These are phyloP conservation scores for Nesoenas mayeri DNA, from an alignment of 2,113 vertebrate species.

Conservation along the genomic window DNA sequence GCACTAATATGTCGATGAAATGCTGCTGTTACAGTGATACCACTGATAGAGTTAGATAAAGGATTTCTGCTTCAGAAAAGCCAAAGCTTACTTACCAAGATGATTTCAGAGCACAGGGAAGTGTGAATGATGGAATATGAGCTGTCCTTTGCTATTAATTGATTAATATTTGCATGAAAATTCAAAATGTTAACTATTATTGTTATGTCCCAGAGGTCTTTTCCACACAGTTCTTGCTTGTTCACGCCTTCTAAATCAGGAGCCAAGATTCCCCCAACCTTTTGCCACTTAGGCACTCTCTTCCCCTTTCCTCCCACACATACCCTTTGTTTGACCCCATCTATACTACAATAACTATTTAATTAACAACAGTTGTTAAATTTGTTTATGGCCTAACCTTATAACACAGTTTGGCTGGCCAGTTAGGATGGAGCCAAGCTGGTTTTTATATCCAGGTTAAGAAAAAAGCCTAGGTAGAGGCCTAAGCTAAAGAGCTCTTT, in stretches of 20 bases:
- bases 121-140: neutral
- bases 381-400: conserved; percentile 65
- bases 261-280: conserved; percentile 18
- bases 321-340: conserved; percentile 64
- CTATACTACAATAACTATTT: conserved; percentile 60
- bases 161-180: conserved; percentile 31
- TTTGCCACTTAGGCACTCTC: conserved; percentile 48
- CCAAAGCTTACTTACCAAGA: neutral
- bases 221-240: conserved; percentile 40
- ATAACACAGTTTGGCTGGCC: conserved; percentile 34
- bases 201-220: conserved; percentile 27
- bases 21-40: conserved; percentile 20
- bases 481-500: neutral
- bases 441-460: conserved; percentile 39
- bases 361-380: conserved; percentile 70
- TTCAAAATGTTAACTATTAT: conserved; percentile 21
- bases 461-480: conserved; percentile 22
- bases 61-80: conserved; percentile 17
- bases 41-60: neutral
- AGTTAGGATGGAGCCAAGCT: conserved; percentile 45
- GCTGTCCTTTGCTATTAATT: neutral
- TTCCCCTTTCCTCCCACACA: conserved; percentile 39
- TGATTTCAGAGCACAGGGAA: neutral
- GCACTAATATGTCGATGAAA: neutral
- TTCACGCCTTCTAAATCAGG: conserved; percentile 41